Conservation (phyloP, 1,140 invertebrate species). For the Cylas formicarius region DNA sequence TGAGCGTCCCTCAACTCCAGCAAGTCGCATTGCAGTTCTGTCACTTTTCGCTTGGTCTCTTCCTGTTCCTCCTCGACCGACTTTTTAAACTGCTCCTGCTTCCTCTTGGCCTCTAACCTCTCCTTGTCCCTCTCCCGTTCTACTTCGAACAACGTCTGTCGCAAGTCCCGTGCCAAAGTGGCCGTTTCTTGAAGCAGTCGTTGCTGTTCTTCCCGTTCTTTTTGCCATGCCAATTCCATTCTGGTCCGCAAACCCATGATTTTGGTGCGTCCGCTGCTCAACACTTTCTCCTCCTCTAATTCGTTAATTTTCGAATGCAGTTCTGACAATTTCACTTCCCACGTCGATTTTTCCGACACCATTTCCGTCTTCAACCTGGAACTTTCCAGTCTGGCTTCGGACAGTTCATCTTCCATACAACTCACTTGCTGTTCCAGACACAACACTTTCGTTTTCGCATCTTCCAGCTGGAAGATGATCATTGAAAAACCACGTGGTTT, state of each 20-base stretch:
- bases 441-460: slow-evolving; percentile 56
- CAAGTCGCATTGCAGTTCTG: slow-evolving; percentile 77
- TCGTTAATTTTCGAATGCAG: slow-evolving; percentile 89
- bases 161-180: slow-evolving; percentile 78
- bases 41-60: slow-evolving; percentile 77
- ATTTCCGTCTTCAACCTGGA: slow-evolving; percentile 84
- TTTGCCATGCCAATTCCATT: slow-evolving; percentile 92
- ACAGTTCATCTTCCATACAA: slow-evolving; percentile 81
- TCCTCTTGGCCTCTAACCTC: slow-evolving; percentile 74
- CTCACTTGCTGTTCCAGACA: slow-evolving; percentile 74
- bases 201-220: slow-evolving; percentile 89
- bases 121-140: slow-evolving; percentile 86
- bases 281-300: slow-evolving; percentile 74
- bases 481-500: slow-evolving; percentile 8
- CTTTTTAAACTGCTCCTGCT: slow-evolving; percentile 76
- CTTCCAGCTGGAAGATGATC: slow-evolving; percentile 41
- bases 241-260: slow-evolving; percentile 78
- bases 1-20: slow-evolving; percentile 83
- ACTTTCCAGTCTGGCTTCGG: slow-evolving; percentile 70
- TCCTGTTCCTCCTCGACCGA: slow-evolving; percentile 82
- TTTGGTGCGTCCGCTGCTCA: slow-evolving; percentile 73
- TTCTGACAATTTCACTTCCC: slow-evolving; percentile 82
- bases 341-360: slow-evolving; percentile 78
- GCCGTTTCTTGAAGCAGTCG: slow-evolving; percentile 84
- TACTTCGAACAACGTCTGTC: slow-evolving; percentile 80